Base-by-base conservation (phyloP, 2,888 invertebrate species). In the Cephus pulcher region DNA sequence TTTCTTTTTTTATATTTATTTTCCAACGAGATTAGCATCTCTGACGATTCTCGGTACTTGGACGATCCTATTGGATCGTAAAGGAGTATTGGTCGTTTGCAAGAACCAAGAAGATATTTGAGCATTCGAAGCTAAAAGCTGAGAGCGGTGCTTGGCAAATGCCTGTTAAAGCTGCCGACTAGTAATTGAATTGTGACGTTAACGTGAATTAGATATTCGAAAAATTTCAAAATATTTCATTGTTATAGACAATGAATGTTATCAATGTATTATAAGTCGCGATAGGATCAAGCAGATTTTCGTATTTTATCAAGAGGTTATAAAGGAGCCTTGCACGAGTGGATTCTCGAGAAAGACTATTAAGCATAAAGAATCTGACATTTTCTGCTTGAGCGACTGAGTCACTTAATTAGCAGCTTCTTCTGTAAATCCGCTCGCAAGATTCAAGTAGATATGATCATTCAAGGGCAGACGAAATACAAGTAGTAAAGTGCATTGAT, bases 301-400 rank as follows among this genome's bases (percentile, higher is more conserved):
- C 23, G 40, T 56, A 4, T 4, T 23, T 56, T 23, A 15, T 6
- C 4, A 4, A 40, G 15, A 12, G 4, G 15, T 12, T 15, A 40
- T 15, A 15, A 75, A 75, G 80, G 80, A 78, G 79, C 78, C 79
- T 75, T 80, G 34, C 76, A 33, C n/a, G 30, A n/a, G 30, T 33
- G 15, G 70, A 70, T 70, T 33, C 30, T 33, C 12, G 70, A 37
- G 56, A 80, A 73, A 80, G 74, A 77, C 76, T 75, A 78, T 79
- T 77, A 77, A 82, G 78, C 12, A 40, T 15, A 40, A 78, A 78
- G 77, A 73, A 76, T 75, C 77, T 69, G 75, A 75, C 79, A 78
- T 83, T 82, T 83, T 81, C 79, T 79, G 76, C 82, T 73, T 69
- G 69, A 80, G 78, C 79, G 79, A 68, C 76, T 79, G 81, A 80